Conservation (phyloP, 1,140 invertebrate genomes). For the Camponotus vicinus region DNA sequence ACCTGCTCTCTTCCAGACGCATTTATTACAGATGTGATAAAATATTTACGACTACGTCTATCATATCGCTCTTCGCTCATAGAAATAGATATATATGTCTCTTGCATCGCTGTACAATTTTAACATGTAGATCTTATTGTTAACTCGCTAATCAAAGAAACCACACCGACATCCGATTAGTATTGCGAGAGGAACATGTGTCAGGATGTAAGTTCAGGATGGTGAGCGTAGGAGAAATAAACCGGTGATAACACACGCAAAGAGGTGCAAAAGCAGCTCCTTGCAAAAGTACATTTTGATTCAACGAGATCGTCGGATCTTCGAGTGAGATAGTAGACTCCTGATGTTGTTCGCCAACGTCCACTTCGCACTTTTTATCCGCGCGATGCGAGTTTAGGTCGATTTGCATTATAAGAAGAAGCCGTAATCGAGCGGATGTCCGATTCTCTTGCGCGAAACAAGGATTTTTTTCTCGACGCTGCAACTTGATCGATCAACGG, state of each 20-base stretch:
- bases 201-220: not conserved
- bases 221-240: conserved; percentile 10
- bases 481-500: not conserved
- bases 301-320: conserved; percentile 55
- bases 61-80: not conserved
- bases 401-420: conserved; percentile 21
- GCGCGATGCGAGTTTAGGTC: conserved; percentile 3
- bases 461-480: not conserved
- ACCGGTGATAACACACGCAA: not conserved
- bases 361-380: conserved; percentile 4
- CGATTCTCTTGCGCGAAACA: conserved; percentile 10
- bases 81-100: not conserved
- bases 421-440: not conserved
- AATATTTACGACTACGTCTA: not conserved
- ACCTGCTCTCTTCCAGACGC: not conserved
- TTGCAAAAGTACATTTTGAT: conserved; percentile 48
- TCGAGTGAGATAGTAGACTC: conserved; percentile 33
- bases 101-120: not conserved
- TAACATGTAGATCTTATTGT: not conserved
- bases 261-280: not conserved
- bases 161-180: not conserved
- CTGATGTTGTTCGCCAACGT: conserved; percentile 11
- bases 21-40: not conserved
- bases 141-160: conserved; percentile 22
- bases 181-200: conserved; percentile 27